Evolutionary conservation across 2,888 invertebrate species (phyloP).

Genomic region (Sipha maydis): DNA sequence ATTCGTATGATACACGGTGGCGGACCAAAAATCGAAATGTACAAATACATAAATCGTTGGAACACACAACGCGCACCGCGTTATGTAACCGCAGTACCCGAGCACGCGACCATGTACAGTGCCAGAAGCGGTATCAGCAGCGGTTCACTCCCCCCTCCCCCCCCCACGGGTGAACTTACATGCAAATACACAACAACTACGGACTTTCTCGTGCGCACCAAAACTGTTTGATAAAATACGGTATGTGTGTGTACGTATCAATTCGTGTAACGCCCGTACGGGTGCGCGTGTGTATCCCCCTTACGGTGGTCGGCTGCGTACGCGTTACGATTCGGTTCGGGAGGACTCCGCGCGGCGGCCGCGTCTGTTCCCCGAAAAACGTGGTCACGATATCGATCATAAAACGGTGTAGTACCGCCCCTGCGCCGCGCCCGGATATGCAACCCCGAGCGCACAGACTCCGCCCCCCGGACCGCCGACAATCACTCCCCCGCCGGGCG

Average conservation of each 20-base stretch:
- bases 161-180: too few species aligned
- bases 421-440: conserved; percentile 56
- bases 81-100: background rate
- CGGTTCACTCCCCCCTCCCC: too few species aligned
- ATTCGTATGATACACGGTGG: too few species aligned
- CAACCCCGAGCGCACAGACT: conserved; percentile 55
- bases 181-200: too few species aligned
- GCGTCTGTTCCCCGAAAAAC: conserved; percentile 50
- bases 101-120: too few species aligned
- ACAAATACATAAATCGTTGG: too few species aligned
- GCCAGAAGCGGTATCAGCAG: background rate
- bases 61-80: too few species aligned
- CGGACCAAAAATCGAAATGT: background rate
- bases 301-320: background rate
- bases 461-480: conserved; percentile 45
- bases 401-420: conserved; percentile 60
- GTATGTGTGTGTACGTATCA: too few species aligned
- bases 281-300: too few species aligned
- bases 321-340: too few species aligned
- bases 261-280: too few species aligned
- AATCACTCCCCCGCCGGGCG: conserved; percentile 39
- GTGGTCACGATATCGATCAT: conserved; percentile 61
- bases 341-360: background rate
- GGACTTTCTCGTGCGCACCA: background rate
- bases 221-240: too few species aligned